phyloP scores from a whole-genome alignment of 2,888 invertebrate genomes.

The Choristoneura rosaceana region DNA sequence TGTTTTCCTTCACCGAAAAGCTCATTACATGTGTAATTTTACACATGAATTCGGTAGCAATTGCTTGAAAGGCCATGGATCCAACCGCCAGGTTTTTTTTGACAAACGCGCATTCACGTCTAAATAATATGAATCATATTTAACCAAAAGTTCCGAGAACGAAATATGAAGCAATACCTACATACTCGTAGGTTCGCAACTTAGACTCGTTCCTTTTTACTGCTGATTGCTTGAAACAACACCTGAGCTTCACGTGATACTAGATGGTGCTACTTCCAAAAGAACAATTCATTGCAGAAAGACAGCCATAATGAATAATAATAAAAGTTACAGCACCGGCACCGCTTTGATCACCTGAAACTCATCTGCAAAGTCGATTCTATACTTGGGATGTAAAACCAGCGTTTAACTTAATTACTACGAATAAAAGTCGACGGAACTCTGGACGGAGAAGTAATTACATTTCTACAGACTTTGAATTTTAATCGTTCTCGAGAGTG shows the following conservation, averaged over 20 bases:
- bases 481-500: slow-evolving; percentile 70
- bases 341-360: slow-evolving; percentile 47
- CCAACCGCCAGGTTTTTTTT: no score
- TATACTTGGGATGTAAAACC: slow-evolving; percentile 69
- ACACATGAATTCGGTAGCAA: no score
- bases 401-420: slow-evolving; percentile 78
- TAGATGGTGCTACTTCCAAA: slow-evolving; percentile 6
- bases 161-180: slow-evolving; percentile 11
- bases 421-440: slow-evolving; percentile 75
- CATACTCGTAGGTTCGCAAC: slow-evolving; percentile 3
- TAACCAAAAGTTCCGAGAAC: not conserved
- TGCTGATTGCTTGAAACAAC: slow-evolving; percentile 77
- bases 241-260: slow-evolving; percentile 63
- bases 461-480: slow-evolving; percentile 82
- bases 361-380: slow-evolving; percentile 58
- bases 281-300: slow-evolving; percentile 9
- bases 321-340: slow-evolving; percentile 32
- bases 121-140: not conserved
- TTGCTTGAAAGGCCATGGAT: no score
- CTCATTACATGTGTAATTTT: no score
- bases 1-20: no score
- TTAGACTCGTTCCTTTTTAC: slow-evolving; percentile 73
- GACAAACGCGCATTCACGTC: not conserved
- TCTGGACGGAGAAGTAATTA: slow-evolving; percentile 79
- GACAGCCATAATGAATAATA: slow-evolving; percentile 16